Evolutionary conservation across 1,140 invertebrate genomes (phyloP).

Genomic region (Dendrolimus punctatus): DNA sequence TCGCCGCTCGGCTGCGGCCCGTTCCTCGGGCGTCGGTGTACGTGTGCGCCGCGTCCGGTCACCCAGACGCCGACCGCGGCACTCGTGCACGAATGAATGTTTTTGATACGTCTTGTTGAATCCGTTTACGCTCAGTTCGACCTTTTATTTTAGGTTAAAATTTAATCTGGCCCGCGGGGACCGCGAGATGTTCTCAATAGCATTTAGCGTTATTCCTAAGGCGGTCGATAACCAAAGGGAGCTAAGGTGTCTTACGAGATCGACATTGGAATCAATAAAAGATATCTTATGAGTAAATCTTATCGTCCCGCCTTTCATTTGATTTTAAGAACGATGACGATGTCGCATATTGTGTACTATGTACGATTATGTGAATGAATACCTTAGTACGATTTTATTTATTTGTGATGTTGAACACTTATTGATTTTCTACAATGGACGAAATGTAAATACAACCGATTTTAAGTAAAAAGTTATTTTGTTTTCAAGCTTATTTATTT

Average conservation of each 20-base stretch:
- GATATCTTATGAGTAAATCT: conserved; percentile 45
- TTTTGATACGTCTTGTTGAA: conserved; percentile 35
- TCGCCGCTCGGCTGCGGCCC: conserved; percentile 22
- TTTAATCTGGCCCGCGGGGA: conserved; percentile 12
- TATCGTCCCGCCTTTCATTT: conserved; percentile 60
- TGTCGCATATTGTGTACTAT: conserved; percentile 61
- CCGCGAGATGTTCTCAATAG: conserved; percentile 28
- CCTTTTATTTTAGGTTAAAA: conserved; percentile 13
- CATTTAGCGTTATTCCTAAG: conserved; percentile 47
- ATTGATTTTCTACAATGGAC: conserved; percentile 69
- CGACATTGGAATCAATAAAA: conserved; percentile 50
- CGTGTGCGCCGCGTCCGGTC: conserved; percentile 21
- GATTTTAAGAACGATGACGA: conserved; percentile 48
- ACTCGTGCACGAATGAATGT: conserved; percentile 14
- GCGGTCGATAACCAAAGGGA: conserved; percentile 35
- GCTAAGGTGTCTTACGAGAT: conserved; percentile 35
- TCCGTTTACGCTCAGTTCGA: conserved; percentile 29
- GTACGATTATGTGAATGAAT: conserved; percentile 59
- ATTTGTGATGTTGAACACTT: conserved; percentile 70
- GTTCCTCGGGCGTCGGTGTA: conserved; percentile 15
- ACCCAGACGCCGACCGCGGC: conserved; percentile 26
- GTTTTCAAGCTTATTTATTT: conserved; percentile 67
- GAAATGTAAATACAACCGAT: conserved; percentile 72
- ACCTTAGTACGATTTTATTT: conserved; percentile 70
- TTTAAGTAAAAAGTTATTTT: conserved; percentile 71